Evolutionary conservation across 2,113 vertebrate genomes (phyloP).

Genomic region (Cynopterus brachyotis): DNA sequence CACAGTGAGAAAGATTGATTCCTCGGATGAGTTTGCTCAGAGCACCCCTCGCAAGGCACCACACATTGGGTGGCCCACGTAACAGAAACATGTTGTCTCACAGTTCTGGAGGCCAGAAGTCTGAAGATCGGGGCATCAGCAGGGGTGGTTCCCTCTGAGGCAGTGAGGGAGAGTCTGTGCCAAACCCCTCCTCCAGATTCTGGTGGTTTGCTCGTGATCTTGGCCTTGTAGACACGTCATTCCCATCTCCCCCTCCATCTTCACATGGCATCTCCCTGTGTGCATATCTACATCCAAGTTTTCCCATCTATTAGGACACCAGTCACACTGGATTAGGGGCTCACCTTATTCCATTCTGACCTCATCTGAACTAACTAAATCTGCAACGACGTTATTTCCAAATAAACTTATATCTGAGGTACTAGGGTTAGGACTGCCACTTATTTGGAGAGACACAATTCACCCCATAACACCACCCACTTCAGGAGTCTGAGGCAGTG

Average conservation of each 20-base stretch:
- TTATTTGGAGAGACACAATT: background rate
- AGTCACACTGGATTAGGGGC: background rate
- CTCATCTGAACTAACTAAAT: background rate
- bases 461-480: background rate
- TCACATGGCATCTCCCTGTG: background rate
- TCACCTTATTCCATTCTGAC: background rate
- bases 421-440: background rate
- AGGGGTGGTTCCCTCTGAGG: background rate
- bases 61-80: background rate
- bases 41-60: background rate
- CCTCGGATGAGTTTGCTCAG: background rate
- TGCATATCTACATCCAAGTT: background rate
- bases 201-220: background rate
- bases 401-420: background rate
- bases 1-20: background rate
- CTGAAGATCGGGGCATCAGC: background rate
- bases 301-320: background rate
- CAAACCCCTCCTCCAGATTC: background rate
- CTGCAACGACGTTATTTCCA: background rate
- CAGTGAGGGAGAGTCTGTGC: background rate
- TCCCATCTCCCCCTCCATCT: background rate
- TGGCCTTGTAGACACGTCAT: too few species aligned
- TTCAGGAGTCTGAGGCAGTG: background rate
- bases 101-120: background rate
- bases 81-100: background rate